Evolutionary conservation across 2,797 vertebrate species (phyloP).

Genomic region (Chanos chanos): DNA sequence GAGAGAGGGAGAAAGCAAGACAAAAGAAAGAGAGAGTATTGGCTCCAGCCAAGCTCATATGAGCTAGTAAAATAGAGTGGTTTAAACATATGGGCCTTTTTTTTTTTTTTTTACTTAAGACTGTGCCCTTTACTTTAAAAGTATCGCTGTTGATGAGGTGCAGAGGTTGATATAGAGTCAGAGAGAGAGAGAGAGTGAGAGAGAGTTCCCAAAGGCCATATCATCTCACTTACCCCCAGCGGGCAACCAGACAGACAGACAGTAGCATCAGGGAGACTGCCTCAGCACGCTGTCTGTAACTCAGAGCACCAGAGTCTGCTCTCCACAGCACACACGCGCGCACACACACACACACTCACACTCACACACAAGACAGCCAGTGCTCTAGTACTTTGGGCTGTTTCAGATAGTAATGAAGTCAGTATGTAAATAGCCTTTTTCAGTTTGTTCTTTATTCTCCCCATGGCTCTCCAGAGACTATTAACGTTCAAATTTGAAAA

Average conservation of each 20-base stretch:
- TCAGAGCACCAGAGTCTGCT: conserved; percentile 28
- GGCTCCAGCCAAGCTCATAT: conserved; percentile 26
- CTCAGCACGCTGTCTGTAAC: too few relatives aligned
- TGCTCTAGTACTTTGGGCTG: too few relatives aligned
- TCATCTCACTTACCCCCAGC: conserved; percentile 27
- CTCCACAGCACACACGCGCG: conserved; percentile 14
- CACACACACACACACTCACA: not conserved
- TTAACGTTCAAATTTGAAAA: too few relatives aligned
- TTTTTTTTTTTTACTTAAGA: too few relatives aligned
- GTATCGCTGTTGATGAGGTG: conserved; percentile 36
- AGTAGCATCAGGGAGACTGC: too few relatives aligned
- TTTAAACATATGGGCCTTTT: too few relatives aligned
- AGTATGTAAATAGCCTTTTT: too few relatives aligned
- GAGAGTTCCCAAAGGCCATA: conserved; percentile 21
- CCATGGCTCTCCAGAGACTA: too few relatives aligned
- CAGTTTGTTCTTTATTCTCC: too few relatives aligned
- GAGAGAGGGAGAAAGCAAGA: not conserved
- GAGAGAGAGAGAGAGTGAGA: conserved; percentile 9
- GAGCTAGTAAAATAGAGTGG: conserved; percentile 23
- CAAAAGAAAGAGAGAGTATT: not conserved
- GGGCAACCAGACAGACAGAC: conserved; percentile 21
- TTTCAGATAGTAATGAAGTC: too few relatives aligned
- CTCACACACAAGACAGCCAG: not conserved
- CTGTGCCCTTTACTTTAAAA: conserved; percentile 35
- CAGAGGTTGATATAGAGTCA: conserved; percentile 24